These are phyloP conservation scores for Nematopogon swammerdamellus DNA, from an alignment of 2,888 invertebrate genomes.

Conservation along the genomic window DNA sequence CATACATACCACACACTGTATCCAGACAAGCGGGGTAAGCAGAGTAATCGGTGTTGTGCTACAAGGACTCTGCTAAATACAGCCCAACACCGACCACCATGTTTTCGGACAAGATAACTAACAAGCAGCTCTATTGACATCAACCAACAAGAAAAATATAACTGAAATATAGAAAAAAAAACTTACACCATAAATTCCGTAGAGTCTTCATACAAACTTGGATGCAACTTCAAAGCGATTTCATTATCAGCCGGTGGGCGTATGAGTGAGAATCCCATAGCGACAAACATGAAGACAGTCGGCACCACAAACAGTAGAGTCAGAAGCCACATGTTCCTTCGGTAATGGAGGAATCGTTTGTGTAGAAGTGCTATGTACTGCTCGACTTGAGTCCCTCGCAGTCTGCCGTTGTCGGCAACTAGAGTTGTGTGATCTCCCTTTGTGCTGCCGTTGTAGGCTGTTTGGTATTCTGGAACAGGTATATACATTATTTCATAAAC, in stretches of 20 bases:
- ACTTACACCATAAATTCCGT: slow-evolving; percentile 38
- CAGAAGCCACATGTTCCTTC: slow-evolving; percentile 57
- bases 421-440: slow-evolving; percentile 16
- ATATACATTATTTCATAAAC: no score
- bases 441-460: slow-evolving; percentile 15
- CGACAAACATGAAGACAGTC: slow-evolving; percentile 59
- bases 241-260: slow-evolving; percentile 64
- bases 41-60: no score
- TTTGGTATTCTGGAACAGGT: no score
- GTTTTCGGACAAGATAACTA: no score
- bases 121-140: no score
- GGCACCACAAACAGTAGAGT: slow-evolving; percentile 60
- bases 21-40: no score
- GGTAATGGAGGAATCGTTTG: slow-evolving; percentile 57
- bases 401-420: slow-evolving; percentile 21
- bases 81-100: no score
- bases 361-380: slow-evolving; percentile 50
- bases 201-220: slow-evolving; percentile 42
- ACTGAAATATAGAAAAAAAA: no score
- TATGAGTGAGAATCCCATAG: slow-evolving; percentile 68
- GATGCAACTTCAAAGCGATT: slow-evolving; percentile 41
- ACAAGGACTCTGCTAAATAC: no score
- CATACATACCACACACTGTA: no score
- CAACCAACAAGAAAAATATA: no score
- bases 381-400: slow-evolving; percentile 17